These are phyloP conservation scores for Naja naja DNA, from an alignment of 2,113 vertebrate genomes.

Conservation along the genomic window DNA sequence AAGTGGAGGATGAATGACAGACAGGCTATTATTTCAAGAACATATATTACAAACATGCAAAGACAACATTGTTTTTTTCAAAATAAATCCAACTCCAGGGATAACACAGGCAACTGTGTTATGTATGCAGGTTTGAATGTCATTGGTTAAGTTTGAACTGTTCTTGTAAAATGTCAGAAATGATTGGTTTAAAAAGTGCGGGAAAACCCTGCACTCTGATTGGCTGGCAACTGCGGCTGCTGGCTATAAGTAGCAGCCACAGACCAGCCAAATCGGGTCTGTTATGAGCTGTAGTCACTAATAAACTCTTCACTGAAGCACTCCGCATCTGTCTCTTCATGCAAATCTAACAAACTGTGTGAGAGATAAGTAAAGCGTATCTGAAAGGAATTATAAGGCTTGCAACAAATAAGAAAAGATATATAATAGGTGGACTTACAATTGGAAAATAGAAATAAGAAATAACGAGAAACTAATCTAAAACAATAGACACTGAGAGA, in stretches of 20 bases:
- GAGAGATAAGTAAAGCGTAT: background rate
- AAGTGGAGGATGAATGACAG: background rate
- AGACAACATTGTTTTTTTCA: rapidly evolving
- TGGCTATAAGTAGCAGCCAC: too few relatives aligned
- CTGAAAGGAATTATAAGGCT: background rate
- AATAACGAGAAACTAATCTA: background rate
- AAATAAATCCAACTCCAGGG: background rate
- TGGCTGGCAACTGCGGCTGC: too few relatives aligned
- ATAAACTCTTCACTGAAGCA: too few relatives aligned
- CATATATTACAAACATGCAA: background rate
- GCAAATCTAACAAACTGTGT: too few relatives aligned
- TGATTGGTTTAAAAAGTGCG: too few relatives aligned
- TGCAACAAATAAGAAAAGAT: background rate
- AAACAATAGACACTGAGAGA: background rate
- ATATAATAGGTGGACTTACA: background rate
- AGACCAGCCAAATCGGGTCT: too few relatives aligned
- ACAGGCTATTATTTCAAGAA: background rate
- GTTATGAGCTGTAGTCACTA: too few relatives aligned
- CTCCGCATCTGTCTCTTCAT: too few relatives aligned
- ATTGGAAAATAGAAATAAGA: background rate
- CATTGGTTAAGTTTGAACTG: too few relatives aligned
- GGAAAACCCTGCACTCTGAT: too few relatives aligned
- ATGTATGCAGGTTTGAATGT: too few relatives aligned
- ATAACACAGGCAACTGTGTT: background rate
- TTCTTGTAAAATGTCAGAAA: too few relatives aligned